Base-by-base conservation (phyloP, 2,113 vertebrate genomes). In the Hypocryptadius cinnamomeus region DNA sequence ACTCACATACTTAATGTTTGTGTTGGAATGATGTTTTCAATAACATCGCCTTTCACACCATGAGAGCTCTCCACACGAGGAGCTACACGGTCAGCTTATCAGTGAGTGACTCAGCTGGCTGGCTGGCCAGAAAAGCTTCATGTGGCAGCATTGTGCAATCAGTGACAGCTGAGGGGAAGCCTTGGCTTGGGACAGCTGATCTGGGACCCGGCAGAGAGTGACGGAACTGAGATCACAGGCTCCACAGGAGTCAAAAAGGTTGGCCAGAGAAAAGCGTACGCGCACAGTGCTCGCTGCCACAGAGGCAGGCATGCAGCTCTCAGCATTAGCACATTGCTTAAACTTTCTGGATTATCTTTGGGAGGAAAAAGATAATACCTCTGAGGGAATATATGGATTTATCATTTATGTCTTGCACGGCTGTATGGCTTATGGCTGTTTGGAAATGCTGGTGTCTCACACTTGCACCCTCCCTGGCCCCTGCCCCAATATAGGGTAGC, bases 281-380 rank as follows among this genome's bases (percentile, higher is more conserved):
- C 0, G 0, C 73, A 42, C 1, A 0, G 39, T 6, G 42, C 72
- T 85, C 59, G 0, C 56, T 73, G 82, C 51, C 65, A n/a, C 68
- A 60, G 84, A 42, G 71, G 22, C 44, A 78, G 44, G 63, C 59
- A 12, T 4, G 9, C 8, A 6, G 30, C 45, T 63, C 61, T 57
- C 53, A 40, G 17, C 3, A 0, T 17, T 44, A 76, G 84, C 50
- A 47, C 35, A 8, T 24, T 44, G 78, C 35, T 77, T 74, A 56
- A 66, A 31, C 35, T 66, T 85, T 47, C 68, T 66, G 56, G 45
- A 13, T 74, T 81, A 22, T 68, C 79, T 79, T 31, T 90, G 69
- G 11, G 4, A 84, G 57, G 30, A 71, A 86, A 54, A 92, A 70
- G 30, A 64, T 8, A 78, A 35, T 35, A 37, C 16, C 13, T 74